Conservation (phyloP, 2,888 invertebrate genomes). For the Cheilosia soror region DNA sequence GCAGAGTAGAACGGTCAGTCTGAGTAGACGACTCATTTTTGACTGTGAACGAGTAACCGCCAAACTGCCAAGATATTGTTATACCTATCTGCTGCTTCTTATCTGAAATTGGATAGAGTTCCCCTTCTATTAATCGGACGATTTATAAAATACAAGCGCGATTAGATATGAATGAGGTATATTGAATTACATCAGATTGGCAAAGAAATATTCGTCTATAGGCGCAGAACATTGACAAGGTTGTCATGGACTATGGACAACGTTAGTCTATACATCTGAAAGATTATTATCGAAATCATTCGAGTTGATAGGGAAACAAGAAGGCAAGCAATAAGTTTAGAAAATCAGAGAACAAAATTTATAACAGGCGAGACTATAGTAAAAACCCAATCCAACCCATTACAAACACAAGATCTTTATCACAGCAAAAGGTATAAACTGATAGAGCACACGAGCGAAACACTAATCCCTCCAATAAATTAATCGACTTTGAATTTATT, state of each 20-base stretch:
- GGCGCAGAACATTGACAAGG: background rate
- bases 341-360: background rate
- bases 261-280: background rate
- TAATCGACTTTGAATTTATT: background rate
- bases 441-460: background rate
- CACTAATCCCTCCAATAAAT: background rate
- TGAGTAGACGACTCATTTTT: conserved; percentile 50
- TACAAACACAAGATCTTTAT: background rate
- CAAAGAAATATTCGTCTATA: background rate
- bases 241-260: background rate
- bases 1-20: conserved; percentile 26
- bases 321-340: background rate
- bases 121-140: conserved; percentile 24
- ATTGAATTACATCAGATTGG: background rate
- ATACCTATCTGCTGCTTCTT: conserved; percentile 8
- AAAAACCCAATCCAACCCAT: background rate
- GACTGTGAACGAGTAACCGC: conserved; percentile 23
- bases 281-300: conserved; percentile 16
- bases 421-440: background rate
- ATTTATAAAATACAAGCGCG: background rate
- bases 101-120: conserved; percentile 61
- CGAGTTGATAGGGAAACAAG: too few relatives aligned
- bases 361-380: background rate
- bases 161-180: conserved; percentile 8
- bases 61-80: conserved; percentile 27